These are phyloP conservation scores for Centropus unirufus DNA, from an alignment of 2,113 vertebrate species.

Conservation along the genomic window DNA sequence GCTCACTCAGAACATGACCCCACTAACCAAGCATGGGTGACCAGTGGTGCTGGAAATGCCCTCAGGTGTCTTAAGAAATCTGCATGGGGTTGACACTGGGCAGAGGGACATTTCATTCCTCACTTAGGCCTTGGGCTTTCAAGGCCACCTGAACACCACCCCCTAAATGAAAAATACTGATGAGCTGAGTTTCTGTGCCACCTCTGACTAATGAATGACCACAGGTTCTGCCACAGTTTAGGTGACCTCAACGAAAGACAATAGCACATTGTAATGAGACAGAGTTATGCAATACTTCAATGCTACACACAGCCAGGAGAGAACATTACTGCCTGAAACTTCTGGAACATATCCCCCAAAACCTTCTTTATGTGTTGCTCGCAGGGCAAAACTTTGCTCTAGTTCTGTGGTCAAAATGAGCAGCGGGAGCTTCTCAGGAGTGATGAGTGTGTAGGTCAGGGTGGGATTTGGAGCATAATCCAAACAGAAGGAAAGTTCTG, in stretches of 20 bases:
- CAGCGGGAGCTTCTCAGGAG: background rate
- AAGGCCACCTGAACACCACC: too few species aligned
- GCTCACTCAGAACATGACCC: background rate
- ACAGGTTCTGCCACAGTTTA: background rate
- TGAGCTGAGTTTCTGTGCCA: background rate
- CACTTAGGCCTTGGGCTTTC: too few species aligned
- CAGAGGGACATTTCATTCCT: too few species aligned
- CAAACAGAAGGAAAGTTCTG: background rate
- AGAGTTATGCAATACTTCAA: background rate
- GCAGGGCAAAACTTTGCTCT: background rate
- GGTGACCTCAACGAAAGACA: accelerated
- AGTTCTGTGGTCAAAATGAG: background rate
- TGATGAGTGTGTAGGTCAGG: background rate
- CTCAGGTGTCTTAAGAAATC: background rate
- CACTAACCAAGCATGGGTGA: background rate
- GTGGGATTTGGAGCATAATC: background rate
- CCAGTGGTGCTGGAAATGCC: background rate
- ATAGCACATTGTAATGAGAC: background rate
- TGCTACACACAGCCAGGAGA: background rate
- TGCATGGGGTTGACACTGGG: background rate
- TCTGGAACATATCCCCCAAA: background rate
- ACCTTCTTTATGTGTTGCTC: background rate
- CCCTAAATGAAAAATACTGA: background rate
- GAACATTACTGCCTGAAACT: background rate
- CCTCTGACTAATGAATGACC: background rate